Evolutionary conservation across 1,140 invertebrate species (phyloP).

Genomic region (Neodiprion pinetum): DNA sequence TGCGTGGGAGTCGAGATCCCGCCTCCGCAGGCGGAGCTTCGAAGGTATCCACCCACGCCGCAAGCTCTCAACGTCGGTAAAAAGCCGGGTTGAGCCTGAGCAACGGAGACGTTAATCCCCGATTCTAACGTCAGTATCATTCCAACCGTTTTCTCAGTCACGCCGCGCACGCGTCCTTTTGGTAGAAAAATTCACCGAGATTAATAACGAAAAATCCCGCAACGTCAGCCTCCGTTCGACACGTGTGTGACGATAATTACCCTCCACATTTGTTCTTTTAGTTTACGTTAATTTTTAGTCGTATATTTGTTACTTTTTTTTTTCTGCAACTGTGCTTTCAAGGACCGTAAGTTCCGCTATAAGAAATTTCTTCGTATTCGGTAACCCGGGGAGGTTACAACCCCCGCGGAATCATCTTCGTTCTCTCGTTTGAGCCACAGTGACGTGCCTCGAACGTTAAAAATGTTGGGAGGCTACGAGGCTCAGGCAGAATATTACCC

Average conservation of each 20-base stretch:
- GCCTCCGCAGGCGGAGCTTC: slow-evolving; percentile 34
- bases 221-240: no score
- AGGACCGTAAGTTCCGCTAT: no score
- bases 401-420: no score
- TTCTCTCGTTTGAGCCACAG: no score
- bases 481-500: slow-evolving; percentile 58
- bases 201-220: no score
- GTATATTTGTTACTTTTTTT: not conserved
- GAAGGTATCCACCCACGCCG: slow-evolving; percentile 30
- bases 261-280: slow-evolving; percentile 6
- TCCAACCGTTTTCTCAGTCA: slow-evolving; percentile 31
- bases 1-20: slow-evolving; percentile 17
- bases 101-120: slow-evolving; percentile 2
- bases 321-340: not conserved
- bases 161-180: slow-evolving; percentile 23
- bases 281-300: not conserved
- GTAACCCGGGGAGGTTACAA: no score
- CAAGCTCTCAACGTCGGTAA: not conserved
- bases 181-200: slow-evolving; percentile 12
- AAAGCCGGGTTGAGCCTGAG: not conserved
- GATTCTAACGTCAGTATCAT: slow-evolving; percentile 34
- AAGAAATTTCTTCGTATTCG: no score
- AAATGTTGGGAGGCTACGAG: slow-evolving; percentile 57
- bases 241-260: slow-evolving; percentile 4
- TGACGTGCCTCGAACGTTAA: slow-evolving; percentile 4